Evolutionary conservation across 2,888 invertebrate species (phyloP), one percentile per base, ranked within the genome.

Genomic region (Chrysolina americana): DNA sequence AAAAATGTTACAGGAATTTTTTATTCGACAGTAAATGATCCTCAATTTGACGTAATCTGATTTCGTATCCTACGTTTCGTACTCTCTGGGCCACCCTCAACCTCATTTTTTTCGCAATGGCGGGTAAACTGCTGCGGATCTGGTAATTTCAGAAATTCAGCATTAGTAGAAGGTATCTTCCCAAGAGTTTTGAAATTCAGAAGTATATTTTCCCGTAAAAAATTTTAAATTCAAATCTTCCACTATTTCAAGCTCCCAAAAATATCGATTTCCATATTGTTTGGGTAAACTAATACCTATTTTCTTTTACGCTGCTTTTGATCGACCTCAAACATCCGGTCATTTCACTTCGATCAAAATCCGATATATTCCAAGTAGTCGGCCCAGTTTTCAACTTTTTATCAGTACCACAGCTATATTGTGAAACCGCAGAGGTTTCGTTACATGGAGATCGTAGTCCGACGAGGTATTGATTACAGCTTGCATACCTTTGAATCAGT

Each of bases 361-460:
- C 53, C 70, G 13, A 70, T 74, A 68, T 71, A 59, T 71, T 65
- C 21, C 56, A 19, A 56, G 56, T 56, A 9, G 56, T 13, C 56
- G 23, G 56, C 56, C 56, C 23, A 56, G 50, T 21, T 47, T 65
- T 50, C 66, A 63, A 70, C 72, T 69, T 59, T 41, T 68, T 73
- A 44, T 47, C 48, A 66, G 53, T 36, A 63, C 70, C 76, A 41
- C 76, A 73, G 41, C 64, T 65, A 75, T 70, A 65, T 66, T 63
- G 41, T 44, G 66, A 72, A 75, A 75, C 75, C 72, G 72, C 75
- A 72, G 62, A 70, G 75, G 59, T 75, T 72, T 70, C 65, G 70
- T 75, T 72, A 65, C 75, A 65, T 66, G 53, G 50, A 63, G 69
- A 75, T 70, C 63, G 70, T 21, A 41, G 48, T 59, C 65, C 13